Evolutionary conservation across 2,797 vertebrate species (phyloP).

Genomic region (Clarias laeviceps): DNA sequence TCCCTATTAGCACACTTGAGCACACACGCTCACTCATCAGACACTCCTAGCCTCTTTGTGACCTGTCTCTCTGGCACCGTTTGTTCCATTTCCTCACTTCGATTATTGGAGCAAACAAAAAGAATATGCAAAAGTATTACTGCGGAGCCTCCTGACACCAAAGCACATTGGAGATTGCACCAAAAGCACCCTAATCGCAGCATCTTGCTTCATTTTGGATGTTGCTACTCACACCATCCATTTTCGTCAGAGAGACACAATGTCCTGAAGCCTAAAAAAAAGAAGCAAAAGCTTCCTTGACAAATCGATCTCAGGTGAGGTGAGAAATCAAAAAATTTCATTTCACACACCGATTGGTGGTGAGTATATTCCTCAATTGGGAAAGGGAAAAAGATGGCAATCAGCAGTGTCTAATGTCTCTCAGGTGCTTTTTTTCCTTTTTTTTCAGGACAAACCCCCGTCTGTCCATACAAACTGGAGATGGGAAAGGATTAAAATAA

Average conservation of each 20-base stretch:
- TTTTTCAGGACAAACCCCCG: neutral
- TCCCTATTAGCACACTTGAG: constrained; percentile 3
- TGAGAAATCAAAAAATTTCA: constrained; percentile 53
- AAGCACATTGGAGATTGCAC: neutral
- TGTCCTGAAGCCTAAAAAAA: constrained; percentile 5
- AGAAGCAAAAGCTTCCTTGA: neutral
- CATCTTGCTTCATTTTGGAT: neutral
- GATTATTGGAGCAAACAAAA: neutral
- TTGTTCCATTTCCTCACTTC: neutral
- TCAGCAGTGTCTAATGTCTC: constrained; percentile 3
- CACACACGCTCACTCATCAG: neutral
- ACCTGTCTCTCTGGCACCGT: neutral
- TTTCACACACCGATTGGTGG: constrained; percentile 55
- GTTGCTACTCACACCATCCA: neutral
- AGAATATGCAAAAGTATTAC: neutral
- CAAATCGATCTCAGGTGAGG: constrained; percentile 17
- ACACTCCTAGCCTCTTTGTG: neutral
- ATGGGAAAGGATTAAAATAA: neutral
- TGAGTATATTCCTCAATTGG: neutral
- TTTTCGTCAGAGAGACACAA: constrained; percentile 37
- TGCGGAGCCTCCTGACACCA: neutral
- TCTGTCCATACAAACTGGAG: neutral
- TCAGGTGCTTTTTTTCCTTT: neutral
- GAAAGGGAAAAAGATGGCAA: neutral
- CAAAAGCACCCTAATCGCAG: neutral